Conservation (phyloP, 2,113 vertebrate genomes). For the Buteo buteo region DNA sequence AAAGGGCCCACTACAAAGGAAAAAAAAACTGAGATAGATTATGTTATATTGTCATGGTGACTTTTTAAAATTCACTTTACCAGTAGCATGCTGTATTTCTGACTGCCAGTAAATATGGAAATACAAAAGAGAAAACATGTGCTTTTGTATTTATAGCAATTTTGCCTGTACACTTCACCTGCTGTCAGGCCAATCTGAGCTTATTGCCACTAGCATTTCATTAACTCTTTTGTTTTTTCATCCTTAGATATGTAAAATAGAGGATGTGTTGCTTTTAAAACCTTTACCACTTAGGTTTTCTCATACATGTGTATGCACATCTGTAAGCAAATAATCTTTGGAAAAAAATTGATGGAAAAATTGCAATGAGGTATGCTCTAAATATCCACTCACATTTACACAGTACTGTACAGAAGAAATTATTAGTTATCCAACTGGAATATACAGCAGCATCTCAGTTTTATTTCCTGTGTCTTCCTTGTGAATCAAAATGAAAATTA, state of each 20-base stretch:
- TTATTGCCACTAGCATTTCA: neutral
- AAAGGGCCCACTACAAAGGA: neutral
- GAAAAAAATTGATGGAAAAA: neutral
- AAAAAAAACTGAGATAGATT: neutral
- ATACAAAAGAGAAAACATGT: slow-evolving; percentile 18
- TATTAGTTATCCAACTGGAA: neutral
- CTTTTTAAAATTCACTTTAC: neutral
- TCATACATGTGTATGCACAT: neutral
- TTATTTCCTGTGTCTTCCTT: neutral
- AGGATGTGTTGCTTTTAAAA: neutral
- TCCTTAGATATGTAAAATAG: neutral
- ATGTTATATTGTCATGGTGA: neutral
- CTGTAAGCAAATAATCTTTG: neutral
- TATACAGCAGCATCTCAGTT: neutral
- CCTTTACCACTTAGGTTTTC: neutral
- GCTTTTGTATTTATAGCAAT: neutral
- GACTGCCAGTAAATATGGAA: neutral
- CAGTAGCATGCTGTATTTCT: neutral
- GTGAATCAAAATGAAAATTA: neutral
- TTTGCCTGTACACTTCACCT: neutral
- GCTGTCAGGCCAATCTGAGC: neutral
- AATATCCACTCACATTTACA: neutral
- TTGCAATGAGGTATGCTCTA: neutral
- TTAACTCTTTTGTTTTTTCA: neutral
- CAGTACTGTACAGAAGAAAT: neutral